Base-by-base conservation (phyloP, 1,140 invertebrate species). In the Colletes latitarsis region DNA sequence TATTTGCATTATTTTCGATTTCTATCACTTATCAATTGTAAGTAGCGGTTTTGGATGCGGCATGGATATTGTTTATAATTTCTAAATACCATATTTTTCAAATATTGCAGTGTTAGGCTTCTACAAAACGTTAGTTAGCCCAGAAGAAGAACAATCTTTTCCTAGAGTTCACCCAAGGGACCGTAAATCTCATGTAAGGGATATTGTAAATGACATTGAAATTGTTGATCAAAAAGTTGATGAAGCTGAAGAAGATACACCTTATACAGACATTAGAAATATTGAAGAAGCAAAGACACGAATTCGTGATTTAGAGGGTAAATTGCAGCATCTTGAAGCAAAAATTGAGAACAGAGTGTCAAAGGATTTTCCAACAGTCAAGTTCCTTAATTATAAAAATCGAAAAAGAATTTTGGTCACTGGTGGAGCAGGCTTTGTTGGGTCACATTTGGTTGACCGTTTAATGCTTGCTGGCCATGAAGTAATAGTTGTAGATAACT, bases 361-460 rank as follows among this genome's bases (percentile, higher is more conserved):
- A 6, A 98, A 98, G 88, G 96, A 96, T 83, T 99, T 97, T 94
- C 97, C 97, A n/a, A 96, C 97, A 88, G 97, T 99, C 0, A 97
- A 97, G 91, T 98, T 97, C 92, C 92, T 98, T 12, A 98, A 97
- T 86, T 98, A 98, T 91, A 97, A 97, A 90, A 96, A 97, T 86
- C 94, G 98, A 77, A 98, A 98, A 92, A 94, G 98, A 80, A 98
- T 99, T 87, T 93, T 99, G 91, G 97, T 98, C 3, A 99, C 99
- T 14, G 99, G 99, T 64, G 99, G 99, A 21, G 98, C 99, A 52
- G 99, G 99, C 17, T 99, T 99, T 94, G 99, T 99, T 52, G 99
- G 99, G 0, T 99, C 98, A 4, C 99, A 99, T 94, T 94, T 99
- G 46, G 98, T 99, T 0, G 99, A 99, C 92, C 94, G 96, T 82